Evolutionary conservation across 1,140 invertebrate species (phyloP), one percentile per base, ranked within the genome.

Genomic region (Rhyzopertha dominica): DNA sequence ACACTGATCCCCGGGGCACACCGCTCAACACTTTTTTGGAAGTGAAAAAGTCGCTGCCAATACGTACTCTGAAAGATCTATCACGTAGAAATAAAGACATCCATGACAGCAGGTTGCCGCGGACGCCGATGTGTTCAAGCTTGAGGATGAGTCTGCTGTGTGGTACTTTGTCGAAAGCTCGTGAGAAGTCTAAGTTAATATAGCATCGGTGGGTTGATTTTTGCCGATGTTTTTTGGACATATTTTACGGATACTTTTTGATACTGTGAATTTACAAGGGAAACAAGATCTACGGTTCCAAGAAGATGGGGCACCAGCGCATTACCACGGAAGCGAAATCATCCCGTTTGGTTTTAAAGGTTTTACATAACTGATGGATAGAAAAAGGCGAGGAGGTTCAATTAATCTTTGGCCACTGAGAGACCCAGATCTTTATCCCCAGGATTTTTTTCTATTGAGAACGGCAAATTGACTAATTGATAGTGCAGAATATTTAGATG

Each of bases 61-160:
- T 29, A 40, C 43, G 38, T 7, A 50, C 43, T 19, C 24, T 16
- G 20, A 39, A 50, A n/a, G 36, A 39, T 39, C 35, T 36, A 12
- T 46, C 10, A 10, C 25, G 12, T 16, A 51, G 24, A 22, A 51
- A 51, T 12, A 7, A 26, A 18, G 22, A 22, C n/a, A 51, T 40
- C 48, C 48, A 47, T n/a, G 10, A n/a, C 10, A 51, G 48, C 20
- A 47, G n/a, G 22, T 39, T 18, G n/a, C 48, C 30, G 10, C 28
- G 9, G 24, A 49, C n/a, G n/a, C 35, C 29, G 31, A 51, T 28
- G 0, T 44, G 39, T 18, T 24, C 9, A 4, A 49, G 39, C 19
- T 49, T 49, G 5, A 8, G 7, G 3, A 47, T 16, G n/a, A 51
- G 36, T 41, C 48, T 25, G 13, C 12, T 40, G 4, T 31, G 24